Percentiles rank a stretch among this genome's conserved stretches.
Conservation (phyloP, 2,888 invertebrate genomes). For the Leptinotarsa rubiginosa region DNA sequence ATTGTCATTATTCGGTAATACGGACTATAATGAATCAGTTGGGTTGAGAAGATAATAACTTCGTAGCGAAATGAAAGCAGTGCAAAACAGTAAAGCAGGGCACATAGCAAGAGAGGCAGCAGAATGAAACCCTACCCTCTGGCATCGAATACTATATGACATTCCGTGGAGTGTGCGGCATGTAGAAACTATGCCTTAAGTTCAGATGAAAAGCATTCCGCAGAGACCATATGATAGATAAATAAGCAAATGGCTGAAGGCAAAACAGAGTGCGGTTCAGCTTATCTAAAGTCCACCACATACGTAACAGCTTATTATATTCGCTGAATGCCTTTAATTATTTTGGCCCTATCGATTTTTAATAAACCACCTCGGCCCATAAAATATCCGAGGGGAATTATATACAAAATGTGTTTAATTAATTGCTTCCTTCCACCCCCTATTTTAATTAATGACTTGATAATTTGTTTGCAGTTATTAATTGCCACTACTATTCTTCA, state of each 20-base stretch:
- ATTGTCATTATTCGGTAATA: conserved; percentile 34
- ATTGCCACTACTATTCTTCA: conserved; percentile 40
- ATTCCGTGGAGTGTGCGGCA: conserved; percentile 64
- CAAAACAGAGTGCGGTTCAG: conserved; percentile 58
- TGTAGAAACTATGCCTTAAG: conserved; percentile 66
- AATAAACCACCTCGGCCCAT: conserved; percentile 37
- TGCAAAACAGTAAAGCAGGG: conserved; percentile 37
- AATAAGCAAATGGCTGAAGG: conserved; percentile 63
- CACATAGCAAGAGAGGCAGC: conserved; percentile 31
- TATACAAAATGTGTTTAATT: conserved; percentile 38
- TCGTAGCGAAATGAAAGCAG: conserved; percentile 40
- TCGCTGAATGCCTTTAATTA: conserved; percentile 31
- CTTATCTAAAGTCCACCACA: conserved; percentile 52
- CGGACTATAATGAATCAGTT: conserved; percentile 37
- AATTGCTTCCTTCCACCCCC: conserved; percentile 38
- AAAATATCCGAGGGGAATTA: conserved; percentile 34
- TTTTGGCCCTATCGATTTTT: conserved; percentile 36
- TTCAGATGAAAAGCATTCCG: conserved; percentile 67
- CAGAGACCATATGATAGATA: conserved; percentile 64
- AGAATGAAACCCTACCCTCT: conserved; percentile 41
- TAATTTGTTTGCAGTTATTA: conserved; percentile 43
- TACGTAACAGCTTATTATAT: conserved; percentile 45
- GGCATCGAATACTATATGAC: conserved; percentile 63
- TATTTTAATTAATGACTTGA: conserved; percentile 40
- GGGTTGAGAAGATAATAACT: conserved; percentile 40